These are phyloP conservation scores for Sialia sialis DNA, from an alignment of 2,113 vertebrate species.

Conservation along the genomic window DNA sequence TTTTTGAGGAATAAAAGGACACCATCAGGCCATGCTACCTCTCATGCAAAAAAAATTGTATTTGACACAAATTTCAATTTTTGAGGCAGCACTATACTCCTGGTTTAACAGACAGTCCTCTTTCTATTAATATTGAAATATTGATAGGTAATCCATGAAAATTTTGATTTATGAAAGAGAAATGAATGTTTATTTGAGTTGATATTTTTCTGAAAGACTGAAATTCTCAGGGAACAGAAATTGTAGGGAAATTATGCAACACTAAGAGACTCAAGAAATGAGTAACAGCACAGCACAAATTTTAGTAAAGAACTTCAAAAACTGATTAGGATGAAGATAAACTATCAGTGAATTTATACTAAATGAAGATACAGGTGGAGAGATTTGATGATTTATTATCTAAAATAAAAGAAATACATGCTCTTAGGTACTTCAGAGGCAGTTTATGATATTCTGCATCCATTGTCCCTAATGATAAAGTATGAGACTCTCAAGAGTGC, in stretches of 20 bases:
- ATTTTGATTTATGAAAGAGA: background rate
- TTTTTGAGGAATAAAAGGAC: background rate
- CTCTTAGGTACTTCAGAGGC: background rate
- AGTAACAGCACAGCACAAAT: background rate
- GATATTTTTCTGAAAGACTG: background rate
- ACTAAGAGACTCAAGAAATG: background rate
- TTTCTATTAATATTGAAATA: background rate
- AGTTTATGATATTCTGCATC: background rate
- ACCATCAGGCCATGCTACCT: accelerated
- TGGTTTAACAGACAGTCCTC: background rate
- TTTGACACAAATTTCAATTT: background rate
- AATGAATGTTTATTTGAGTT: background rate
- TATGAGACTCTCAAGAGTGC: background rate
- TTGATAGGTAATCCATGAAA: background rate
- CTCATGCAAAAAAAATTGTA: background rate
- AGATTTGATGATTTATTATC: background rate
- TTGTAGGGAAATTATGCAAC: background rate
- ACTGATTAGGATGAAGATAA: background rate
- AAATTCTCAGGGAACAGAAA: background rate
- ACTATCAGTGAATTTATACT: background rate
- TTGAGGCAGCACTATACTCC: background rate
- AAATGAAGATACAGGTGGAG: background rate
- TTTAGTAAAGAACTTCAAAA: background rate
- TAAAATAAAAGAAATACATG: background rate
- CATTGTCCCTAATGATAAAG: background rate